Evolutionary conservation across 2,797 vertebrate genomes (phyloP), one percentile per base, ranked within the genome.

Genomic region (Esox masquinongy): DNA sequence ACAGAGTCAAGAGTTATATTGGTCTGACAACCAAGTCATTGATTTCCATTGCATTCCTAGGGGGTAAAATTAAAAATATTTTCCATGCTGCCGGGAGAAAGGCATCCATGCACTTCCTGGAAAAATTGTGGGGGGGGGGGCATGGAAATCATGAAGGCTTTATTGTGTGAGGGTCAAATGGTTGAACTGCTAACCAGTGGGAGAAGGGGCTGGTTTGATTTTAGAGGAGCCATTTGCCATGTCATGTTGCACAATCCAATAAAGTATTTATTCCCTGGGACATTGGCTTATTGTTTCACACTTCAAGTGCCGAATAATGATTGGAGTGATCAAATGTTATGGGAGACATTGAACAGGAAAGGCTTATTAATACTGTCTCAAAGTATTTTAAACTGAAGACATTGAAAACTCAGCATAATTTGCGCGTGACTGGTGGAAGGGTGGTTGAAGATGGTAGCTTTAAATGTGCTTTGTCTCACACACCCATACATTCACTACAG

Each of bases 231-330:
- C 59, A 34, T 49, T 78, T 59, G 29, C 53, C 63, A 73, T 61
- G 66, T 43, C 72, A 59, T 70, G 72, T 78, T 74, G 70, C 76
- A 69, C 76, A 73, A 77, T 73, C 80, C 73, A 80, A 69, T 50
- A 77, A 64, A 74, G 51, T 72, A 50, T 74, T 82, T 72, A 50
- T 74, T 82, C 74, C 75, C 47, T 75, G n/a, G 70, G 66, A 79
- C 72, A 70, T 59, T 80, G 31, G 70, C 68, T 82, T 75, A 67
- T 56, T 68, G 74, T 49, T 70, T 76, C 76, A 74, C 79, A 78
- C 70, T 79, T 74, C 70, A 17, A 77, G 80, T 79, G 68, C 39
- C 34, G 53, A 82, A 72, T 80, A 82, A 83, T 82, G 78, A 80
- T 68, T 50, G 31, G 24, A 49, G 39, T 78, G 70, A 83, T 78